Base-by-base conservation (phyloP, 2,113 vertebrate species). In the Hyperopisus bebe region DNA sequence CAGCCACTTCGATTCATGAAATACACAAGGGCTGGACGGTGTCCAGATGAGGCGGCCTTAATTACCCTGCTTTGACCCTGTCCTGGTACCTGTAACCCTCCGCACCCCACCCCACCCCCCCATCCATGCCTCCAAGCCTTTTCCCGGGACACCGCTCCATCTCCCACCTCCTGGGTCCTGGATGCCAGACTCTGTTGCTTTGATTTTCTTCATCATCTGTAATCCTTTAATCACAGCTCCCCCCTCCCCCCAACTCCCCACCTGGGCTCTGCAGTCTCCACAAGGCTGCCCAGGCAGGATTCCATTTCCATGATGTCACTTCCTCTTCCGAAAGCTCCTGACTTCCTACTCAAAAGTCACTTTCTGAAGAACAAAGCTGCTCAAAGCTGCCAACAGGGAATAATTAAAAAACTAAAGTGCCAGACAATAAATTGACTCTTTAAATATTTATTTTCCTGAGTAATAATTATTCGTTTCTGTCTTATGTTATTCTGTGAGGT, bases 251-350 rank as follows among this genome's bases (percentile, higher is more conserved):
- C 19, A 55, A 11, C 8, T 5, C 85, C 48, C 90, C 92, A 93
- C 94, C 93, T 93, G 92, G 91, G 91, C 91, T 89, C 91, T 92
- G 86, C 90, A 87, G 11, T 47, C 87, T 48, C 58, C 42, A 35
- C 62, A 70, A 9, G 39, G 85, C 90, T 91, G 89, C 91, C 90
- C 91, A 91, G 91, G 88, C 88, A 90, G 91, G 90, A 92, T 86
- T 90, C 90, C 92, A 91, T 94, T 95, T 95, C 94, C 94, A 94
- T 93, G 93, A 95, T 94, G 94, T 95, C 93, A 95, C 91, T 92
- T 93, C 92, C 92, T 80, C 70, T 87, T 21, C 21, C 10, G 86
- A 8, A 82, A 19, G 0, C 70, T 31, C 50, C 35, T 15, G 10
- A 35, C 46, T 19, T 24, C 39, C 86, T 24, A 31, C n/a, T 15